Conservation (phyloP, 2,113 vertebrate species). For the Deroptyus accipitrinus region DNA sequence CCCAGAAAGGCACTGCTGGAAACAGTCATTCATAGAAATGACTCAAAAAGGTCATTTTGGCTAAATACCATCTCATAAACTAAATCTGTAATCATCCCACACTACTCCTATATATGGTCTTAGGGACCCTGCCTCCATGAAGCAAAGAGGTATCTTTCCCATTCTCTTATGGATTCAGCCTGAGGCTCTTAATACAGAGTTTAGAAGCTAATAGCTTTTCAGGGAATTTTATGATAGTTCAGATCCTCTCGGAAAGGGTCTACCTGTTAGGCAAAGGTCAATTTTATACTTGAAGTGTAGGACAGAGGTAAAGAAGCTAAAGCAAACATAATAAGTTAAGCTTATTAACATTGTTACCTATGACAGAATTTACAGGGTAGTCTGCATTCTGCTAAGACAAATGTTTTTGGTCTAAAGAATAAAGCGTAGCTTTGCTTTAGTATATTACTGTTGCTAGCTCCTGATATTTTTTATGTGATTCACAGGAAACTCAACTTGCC, state of each 20-base stretch:
- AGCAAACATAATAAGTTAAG: accelerated
- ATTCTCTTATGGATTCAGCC: neutral
- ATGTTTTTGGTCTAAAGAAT: neutral
- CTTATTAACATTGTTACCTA: neutral
- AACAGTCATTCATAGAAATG: neutral
- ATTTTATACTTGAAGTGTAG: neutral
- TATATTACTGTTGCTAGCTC: neutral
- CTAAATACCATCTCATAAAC: neutral
- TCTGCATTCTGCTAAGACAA: neutral
- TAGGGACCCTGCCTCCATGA: neutral
- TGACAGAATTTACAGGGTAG: neutral
- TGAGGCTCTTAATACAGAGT: neutral
- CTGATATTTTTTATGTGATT: neutral
- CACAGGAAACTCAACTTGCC: neutral
- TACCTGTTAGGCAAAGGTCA: neutral
- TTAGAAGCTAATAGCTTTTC: neutral
- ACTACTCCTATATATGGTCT: neutral
- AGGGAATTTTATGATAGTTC: neutral
- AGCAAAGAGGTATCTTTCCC: neutral
- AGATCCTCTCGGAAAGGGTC: neutral
- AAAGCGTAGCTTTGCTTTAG: neutral
- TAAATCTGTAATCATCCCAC: neutral
- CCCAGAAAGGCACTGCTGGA: constrained; percentile 26
- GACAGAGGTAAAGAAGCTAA: neutral
- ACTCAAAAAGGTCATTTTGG: neutral